Conservation (phyloP, 2,888 invertebrate species). For the Romanomermis culicivorax region DNA sequence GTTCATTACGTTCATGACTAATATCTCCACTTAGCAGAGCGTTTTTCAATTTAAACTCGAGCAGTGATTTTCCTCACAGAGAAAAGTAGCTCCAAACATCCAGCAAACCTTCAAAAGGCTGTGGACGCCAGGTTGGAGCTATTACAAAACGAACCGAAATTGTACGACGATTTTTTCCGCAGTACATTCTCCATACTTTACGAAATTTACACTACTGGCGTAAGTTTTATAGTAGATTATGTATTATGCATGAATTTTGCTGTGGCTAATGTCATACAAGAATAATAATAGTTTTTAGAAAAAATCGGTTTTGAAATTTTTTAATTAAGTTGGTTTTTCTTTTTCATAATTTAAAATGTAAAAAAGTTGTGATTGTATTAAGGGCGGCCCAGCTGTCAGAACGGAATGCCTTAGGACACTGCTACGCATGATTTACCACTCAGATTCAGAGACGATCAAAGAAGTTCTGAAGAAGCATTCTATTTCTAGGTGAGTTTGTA, state of each 20-base stretch:
- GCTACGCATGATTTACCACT: slow-evolving; percentile 84
- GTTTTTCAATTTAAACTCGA: too few relatives aligned
- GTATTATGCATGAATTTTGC: neutral
- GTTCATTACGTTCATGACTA: too few relatives aligned
- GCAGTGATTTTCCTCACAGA: too few relatives aligned
- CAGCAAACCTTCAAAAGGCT: too few relatives aligned
- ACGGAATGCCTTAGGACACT: slow-evolving; percentile 88
- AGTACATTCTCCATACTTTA: slow-evolving; percentile 80
- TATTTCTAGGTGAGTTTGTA: slow-evolving; percentile 28
- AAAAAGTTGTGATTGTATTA: slow-evolving; percentile 7
- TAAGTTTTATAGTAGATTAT: slow-evolving; percentile 20
- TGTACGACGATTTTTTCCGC: slow-evolving; percentile 44
- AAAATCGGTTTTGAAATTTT: too few relatives aligned
- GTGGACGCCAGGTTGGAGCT: slow-evolving; percentile 49
- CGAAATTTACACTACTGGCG: slow-evolving; percentile 88
- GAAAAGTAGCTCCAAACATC: too few relatives aligned
- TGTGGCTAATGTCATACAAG: too few relatives aligned
- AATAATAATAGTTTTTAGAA: too few relatives aligned
- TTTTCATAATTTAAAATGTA: slow-evolving; percentile 6
- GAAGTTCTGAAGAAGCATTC: slow-evolving; percentile 35
- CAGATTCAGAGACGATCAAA: slow-evolving; percentile 59
- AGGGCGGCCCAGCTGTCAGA: slow-evolving; percentile 83
- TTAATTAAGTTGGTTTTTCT: too few relatives aligned
- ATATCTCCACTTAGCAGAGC: too few relatives aligned
- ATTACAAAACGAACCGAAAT: slow-evolving; percentile 45